These are phyloP conservation scores for Ctenopoma multispine DNA, from an alignment of 2,797 vertebrate genomes.

Conservation along the genomic window DNA sequence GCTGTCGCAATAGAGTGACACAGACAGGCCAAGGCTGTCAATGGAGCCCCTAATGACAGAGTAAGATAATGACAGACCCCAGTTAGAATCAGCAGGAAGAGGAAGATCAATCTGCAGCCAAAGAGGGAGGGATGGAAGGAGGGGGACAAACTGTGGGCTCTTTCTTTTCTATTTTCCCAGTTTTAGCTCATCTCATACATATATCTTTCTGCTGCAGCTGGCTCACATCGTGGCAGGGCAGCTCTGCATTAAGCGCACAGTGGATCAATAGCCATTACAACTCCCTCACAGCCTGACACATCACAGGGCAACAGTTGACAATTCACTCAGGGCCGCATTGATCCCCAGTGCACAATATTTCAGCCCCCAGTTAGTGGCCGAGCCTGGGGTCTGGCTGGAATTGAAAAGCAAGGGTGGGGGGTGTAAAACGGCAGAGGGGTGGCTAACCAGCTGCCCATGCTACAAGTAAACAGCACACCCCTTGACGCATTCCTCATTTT, in stretches of 20 bases:
- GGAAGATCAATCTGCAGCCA: slow-evolving; percentile 99
- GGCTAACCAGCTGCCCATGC: slow-evolving; percentile 91
- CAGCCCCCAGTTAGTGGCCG: slow-evolving; percentile 91
- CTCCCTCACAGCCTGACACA: slow-evolving; percentile 98
- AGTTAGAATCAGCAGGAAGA: slow-evolving; percentile 99
- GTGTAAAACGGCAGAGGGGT: slow-evolving; percentile 76
- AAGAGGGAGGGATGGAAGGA: slow-evolving; percentile 93
- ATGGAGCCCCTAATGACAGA: slow-evolving; percentile 99
- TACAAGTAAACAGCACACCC: slow-evolving; percentile 92
- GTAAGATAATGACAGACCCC: slow-evolving; percentile 99
- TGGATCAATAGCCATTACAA: slow-evolving; percentile 99
- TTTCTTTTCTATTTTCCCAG: slow-evolving; percentile 92
- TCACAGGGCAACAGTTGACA: slow-evolving; percentile 95
- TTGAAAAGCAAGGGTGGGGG: slow-evolving; percentile 86
- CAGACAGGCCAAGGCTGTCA: slow-evolving; percentile 92
- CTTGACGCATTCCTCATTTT: slow-evolving; percentile 88
- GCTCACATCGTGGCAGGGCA: slow-evolving; percentile 85
- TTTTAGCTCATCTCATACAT: slow-evolving; percentile 97
- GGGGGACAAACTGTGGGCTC: slow-evolving; percentile 74
- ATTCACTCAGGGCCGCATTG: slow-evolving; percentile 97
- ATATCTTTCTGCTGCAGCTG: slow-evolving; percentile 88
- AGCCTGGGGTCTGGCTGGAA: slow-evolving; percentile 91
- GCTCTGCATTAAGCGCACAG: slow-evolving; percentile 98
- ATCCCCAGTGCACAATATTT: slow-evolving; percentile 96
- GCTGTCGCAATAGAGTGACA: slow-evolving; percentile 99